Evolutionary conservation across 2,113 vertebrate species (phyloP).

Genomic region (Turdus rufiventris): DNA sequence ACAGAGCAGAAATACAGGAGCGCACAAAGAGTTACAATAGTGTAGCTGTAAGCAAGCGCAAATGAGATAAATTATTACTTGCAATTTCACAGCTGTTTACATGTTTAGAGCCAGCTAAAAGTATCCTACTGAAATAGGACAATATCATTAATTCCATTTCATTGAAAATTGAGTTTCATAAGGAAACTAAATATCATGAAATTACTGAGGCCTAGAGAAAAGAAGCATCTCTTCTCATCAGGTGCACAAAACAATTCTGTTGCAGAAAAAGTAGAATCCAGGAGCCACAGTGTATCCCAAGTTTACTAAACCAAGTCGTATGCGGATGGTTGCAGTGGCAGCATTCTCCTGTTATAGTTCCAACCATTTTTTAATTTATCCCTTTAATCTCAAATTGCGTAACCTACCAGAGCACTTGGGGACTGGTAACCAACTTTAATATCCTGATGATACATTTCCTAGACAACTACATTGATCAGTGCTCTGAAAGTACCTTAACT

Average conservation of each 20-base stretch:
- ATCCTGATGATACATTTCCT: neutral
- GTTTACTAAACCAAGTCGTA: neutral
- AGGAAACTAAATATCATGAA: neutral
- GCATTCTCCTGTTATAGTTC: neutral
- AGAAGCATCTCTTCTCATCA: neutral
- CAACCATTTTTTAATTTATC: neutral
- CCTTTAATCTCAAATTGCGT: neutral
- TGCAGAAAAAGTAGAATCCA: neutral
- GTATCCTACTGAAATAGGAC: neutral
- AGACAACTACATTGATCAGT: neutral
- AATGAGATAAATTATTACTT: constrained; percentile 8
- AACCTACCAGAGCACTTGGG: neutral
- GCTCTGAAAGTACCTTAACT: neutral
- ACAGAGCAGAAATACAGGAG: neutral
- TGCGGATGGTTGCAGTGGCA: neutral
- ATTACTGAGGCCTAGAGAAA: neutral
- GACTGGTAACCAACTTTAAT: neutral
- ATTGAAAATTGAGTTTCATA: constrained; percentile 10
- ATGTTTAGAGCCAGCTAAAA: neutral
- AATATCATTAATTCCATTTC: constrained; percentile 7
- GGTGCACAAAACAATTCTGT: neutral
- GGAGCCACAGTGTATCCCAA: neutral
- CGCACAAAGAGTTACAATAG: neutral
- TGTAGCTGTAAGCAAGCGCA: neutral
- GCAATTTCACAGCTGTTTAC: constrained; percentile 1